Evolutionary conservation across 1,140 invertebrate species (phyloP).

Genomic region (Pogonus chalceus): DNA sequence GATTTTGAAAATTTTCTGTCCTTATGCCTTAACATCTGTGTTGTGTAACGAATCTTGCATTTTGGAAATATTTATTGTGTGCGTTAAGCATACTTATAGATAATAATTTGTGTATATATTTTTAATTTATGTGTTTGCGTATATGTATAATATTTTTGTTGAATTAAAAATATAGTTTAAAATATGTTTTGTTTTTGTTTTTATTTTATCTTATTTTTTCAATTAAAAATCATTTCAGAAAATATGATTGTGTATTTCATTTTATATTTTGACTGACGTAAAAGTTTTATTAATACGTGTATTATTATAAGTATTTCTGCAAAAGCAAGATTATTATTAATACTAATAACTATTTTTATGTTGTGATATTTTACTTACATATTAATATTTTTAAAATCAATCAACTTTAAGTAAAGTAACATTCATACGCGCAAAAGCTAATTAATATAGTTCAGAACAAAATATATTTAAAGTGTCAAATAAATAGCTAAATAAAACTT

Average conservation of each 20-base stretch:
- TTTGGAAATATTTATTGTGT: background rate
- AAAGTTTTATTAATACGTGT: background rate
- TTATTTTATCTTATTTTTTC: background rate
- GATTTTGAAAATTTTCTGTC: too few relatives aligned
- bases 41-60: constrained; percentile 2
- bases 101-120: too few relatives aligned
- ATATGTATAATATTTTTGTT: background rate
- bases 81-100: background rate
- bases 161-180: background rate
- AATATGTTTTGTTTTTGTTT: background rate
- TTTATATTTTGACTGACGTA: background rate
- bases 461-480: too few relatives aligned
- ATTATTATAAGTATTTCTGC: background rate
- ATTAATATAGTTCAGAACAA: too few relatives aligned
- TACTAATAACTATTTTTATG: background rate
- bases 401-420: too few relatives aligned
- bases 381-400: background rate
- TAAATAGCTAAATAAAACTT: too few relatives aligned
- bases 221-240: too few relatives aligned
- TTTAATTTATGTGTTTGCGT: too few relatives aligned
- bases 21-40: background rate
- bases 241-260: too few relatives aligned
- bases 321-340: constrained; percentile 1
- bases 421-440: too few relatives aligned
- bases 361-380: background rate